Base-by-base conservation (phyloP, 2,888 invertebrate species). In the Geotrupes spiniger region DNA sequence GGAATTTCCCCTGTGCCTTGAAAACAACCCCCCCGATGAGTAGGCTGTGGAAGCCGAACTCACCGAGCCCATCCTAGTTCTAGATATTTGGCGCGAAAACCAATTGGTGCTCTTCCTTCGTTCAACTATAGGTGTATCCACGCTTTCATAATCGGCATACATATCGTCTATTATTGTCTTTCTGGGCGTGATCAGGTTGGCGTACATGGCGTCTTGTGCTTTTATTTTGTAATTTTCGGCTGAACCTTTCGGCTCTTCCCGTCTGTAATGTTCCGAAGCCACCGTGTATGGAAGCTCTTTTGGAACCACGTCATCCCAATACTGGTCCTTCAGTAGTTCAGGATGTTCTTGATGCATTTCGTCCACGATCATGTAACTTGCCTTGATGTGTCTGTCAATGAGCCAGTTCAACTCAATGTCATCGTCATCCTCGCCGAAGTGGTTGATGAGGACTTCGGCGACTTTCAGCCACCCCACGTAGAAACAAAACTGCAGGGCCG, bases 311-410 rank as follows among this genome's bases (percentile, higher is more conserved):
- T 92, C 91, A 68, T 93, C 92, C 93, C 93, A 93, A 65, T 91
- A 93, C 69, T 89, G 89, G 72, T 97, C 97, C 64, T 91, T 90
- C 33, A 94, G 76, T 29, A 96, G 77, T 68, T 93, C 92, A 0
- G 96, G 96, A 68, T 93, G 91, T 66, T 92, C 92, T 64, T 92
- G 92, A 72, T 94, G 92, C 91, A 95, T 93, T 71, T 94, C 92
- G 66, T 96, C 95, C 1, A 94, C 95, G 58, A 95, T 89, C 89
- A 94, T 89, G 72, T 93, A 93, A 38, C 89, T 89, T 25, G 94
- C 92, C 92, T 94, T 92, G 62, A 93, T 87, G 69, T 94, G 93
- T 59, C 94, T 81, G 75, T 94, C 94, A 67, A 94, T 92, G 45
- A 94, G 80, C 92, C 92, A 93, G 71, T 94, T 94, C 39, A 93